Evolutionary conservation across 1,140 invertebrate genomes (phyloP).

Genomic region (Meloidogyne floridensis): DNA sequence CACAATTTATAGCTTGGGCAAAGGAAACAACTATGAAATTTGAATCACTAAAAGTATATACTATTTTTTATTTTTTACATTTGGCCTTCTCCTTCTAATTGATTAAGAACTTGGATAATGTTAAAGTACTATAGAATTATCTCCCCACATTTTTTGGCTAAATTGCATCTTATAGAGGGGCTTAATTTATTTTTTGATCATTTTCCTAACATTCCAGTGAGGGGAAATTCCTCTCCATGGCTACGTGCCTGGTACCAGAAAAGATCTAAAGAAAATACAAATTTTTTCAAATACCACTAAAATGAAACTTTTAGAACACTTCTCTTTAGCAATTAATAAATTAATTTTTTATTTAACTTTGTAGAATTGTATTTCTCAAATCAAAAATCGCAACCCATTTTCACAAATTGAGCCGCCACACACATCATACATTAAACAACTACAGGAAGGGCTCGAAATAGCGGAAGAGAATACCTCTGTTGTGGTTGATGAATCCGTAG

Average conservation of each 20-base stretch:
- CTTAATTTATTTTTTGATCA: neutral
- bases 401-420: neutral
- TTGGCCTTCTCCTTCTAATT: no score
- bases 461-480: no score
- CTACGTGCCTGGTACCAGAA: no score
- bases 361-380: neutral
- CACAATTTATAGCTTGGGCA: conserved; percentile 20
- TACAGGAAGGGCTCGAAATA: neutral
- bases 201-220: neutral
- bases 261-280: no score
- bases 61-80: neutral
- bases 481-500: neutral
- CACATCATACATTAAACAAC: neutral
- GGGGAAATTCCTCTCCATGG: no score
- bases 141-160: no score
- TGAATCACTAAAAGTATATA: neutral
- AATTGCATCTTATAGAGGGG: no score
- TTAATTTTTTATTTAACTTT: neutral
- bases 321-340: no score
- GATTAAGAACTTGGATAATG: no score
- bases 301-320: neutral
- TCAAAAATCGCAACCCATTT: neutral
- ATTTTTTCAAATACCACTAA: no score
- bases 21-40: neutral
- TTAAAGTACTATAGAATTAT: no score